These are phyloP conservation scores for Myiagra hebetior DNA, from an alignment of 2,113 vertebrate species.

Conservation along the genomic window DNA sequence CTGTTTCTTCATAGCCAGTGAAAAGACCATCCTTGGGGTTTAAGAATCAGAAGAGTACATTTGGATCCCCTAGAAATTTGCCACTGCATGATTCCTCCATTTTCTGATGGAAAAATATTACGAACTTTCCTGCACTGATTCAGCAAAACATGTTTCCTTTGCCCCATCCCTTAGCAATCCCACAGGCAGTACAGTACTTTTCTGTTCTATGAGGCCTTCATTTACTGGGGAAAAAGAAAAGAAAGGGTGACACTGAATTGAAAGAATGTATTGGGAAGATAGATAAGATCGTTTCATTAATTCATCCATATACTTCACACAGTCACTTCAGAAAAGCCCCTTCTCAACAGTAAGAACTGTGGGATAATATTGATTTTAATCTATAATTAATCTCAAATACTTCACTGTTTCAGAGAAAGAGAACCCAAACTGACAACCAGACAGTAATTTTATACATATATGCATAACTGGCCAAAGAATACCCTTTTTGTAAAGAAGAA, in stretches of 20 bases:
- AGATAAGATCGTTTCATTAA: constrained; percentile 22
- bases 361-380: background rate
- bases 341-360: background rate
- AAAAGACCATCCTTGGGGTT: background rate
- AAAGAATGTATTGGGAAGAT: background rate
- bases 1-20: background rate
- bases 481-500: background rate
- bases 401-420: background rate
- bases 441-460: background rate
- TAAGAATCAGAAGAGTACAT: background rate
- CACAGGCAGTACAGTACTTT: background rate
- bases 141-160: background rate
- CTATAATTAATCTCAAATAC: constrained; percentile 22
- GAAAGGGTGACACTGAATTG: background rate
- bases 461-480: background rate
- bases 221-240: background rate
- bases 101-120: background rate
- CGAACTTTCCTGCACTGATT: background rate
- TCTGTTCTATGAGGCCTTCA: background rate
- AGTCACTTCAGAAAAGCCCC: background rate
- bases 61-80: background rate
- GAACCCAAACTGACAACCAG: background rate
- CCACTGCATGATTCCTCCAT: background rate
- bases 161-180: background rate
- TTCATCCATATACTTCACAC: background rate